Evolutionary conservation across 2,797 vertebrate species (phyloP).

Genomic region (Dallia pectoralis): DNA sequence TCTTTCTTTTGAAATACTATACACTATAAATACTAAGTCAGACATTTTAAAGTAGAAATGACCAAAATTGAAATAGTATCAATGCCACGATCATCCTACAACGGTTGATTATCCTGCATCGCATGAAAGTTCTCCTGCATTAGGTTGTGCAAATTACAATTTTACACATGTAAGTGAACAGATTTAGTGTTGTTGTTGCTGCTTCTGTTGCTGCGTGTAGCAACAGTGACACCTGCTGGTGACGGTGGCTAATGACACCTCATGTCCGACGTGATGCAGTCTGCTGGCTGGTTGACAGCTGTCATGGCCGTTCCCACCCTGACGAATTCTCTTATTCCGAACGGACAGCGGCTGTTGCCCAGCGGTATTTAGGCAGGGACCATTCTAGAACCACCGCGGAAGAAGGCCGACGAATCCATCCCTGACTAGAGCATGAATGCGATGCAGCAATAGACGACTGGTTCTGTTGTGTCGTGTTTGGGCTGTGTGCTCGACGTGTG

Average conservation of each 20-base stretch:
- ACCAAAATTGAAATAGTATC: no score
- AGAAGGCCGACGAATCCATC: slow-evolving; percentile 21
- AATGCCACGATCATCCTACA: no score
- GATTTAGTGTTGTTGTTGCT: no score
- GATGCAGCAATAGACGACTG: slow-evolving; percentile 46
- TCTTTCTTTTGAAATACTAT: no score
- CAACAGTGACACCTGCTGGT: slow-evolving; percentile 69
- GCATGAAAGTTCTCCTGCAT: no score
- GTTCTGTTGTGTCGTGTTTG: slow-evolving; percentile 38
- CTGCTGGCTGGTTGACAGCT: slow-evolving; percentile 14
- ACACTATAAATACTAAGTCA: no score
- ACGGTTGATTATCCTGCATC: no score
- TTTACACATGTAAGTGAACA: no score
- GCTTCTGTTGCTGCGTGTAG: not conserved
- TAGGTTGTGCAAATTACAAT: no score
- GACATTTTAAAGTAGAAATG: no score
- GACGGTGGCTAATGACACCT: slow-evolving; percentile 26
- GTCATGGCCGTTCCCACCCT: not conserved
- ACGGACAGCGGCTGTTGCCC: slow-evolving; percentile 11
- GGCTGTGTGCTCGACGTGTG: slow-evolving; percentile 54
- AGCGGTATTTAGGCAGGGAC: slow-evolving; percentile 24
- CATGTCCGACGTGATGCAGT: slow-evolving; percentile 19
- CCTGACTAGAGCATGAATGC: slow-evolving; percentile 13
- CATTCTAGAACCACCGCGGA: slow-evolving; percentile 25
- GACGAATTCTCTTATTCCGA: slow-evolving; percentile 22